A percentile compares a stretch with the other conserved stretches of the same genome.
These are phyloP conservation scores for fruit fly (Drosophila melanogaster) DNA, from an alignment of 1,140 invertebrate genomes.

Conservation along the genomic window DNA sequence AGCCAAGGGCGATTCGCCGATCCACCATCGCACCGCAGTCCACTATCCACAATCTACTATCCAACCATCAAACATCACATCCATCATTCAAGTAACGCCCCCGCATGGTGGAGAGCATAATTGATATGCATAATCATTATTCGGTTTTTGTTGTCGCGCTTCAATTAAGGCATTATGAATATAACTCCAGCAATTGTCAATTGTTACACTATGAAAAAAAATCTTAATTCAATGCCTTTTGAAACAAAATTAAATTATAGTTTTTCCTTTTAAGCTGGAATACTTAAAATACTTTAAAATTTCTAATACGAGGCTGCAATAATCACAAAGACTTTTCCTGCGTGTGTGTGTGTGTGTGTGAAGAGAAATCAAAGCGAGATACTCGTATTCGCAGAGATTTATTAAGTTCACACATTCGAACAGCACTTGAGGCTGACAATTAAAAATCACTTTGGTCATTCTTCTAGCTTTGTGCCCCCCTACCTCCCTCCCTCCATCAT, in stretches of 20 bases:
- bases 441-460: slow-evolving; percentile 72
- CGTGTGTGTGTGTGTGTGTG: not conserved
- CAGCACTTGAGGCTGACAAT: slow-evolving; percentile 80
- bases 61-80: slow-evolving; percentile 17
- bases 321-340: not conserved
- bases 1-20: slow-evolving; percentile 43
- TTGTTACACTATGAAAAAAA: slow-evolving; percentile 14
- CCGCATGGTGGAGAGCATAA: slow-evolving; percentile 35
- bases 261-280: too few relatives aligned
- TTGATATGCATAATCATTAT: slow-evolving; percentile 59
- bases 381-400: slow-evolving; percentile 57
- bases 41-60: not conserved
- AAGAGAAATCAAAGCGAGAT: slow-evolving; percentile 25
- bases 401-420: slow-evolving; percentile 81
- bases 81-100: slow-evolving; percentile 30
- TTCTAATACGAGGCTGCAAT: too few relatives aligned
- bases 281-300: too few relatives aligned
- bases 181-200: slow-evolving; percentile 43
- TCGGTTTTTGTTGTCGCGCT: slow-evolving; percentile 36
- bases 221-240: not conserved
- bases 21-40: slow-evolving; percentile 12
- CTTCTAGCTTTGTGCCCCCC: not conserved
- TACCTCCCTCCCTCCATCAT: too few relatives aligned
- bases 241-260: too few relatives aligned
- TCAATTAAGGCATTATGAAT: slow-evolving; percentile 55